Percentiles rank a stretch among this genome's conserved stretches.
Conservation (phyloP, 2,113 vertebrate genomes). For the Takifugu bimaculatus region DNA sequence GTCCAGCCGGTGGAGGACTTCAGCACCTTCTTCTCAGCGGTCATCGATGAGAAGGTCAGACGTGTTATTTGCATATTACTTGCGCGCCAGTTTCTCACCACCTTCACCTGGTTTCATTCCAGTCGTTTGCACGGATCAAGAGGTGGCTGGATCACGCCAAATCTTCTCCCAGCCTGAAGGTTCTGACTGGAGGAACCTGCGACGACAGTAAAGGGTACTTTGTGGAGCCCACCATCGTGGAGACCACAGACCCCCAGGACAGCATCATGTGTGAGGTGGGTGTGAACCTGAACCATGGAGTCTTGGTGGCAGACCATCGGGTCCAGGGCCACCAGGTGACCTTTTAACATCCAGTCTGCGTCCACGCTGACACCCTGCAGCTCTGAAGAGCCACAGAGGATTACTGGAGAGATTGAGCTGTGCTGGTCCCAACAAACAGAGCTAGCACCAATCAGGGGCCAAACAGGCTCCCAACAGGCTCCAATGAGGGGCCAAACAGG, state of each 20-base stretch:
- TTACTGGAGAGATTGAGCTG: too few species aligned
- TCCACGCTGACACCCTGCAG: too few species aligned
- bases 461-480: too few species aligned
- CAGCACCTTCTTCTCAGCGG: slow-evolving; percentile 86
- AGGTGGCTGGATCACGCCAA: slow-evolving; percentile 81
- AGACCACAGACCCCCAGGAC: slow-evolving; percentile 84
- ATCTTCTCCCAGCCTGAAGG: slow-evolving; percentile 76
- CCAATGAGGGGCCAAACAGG: too few species aligned
- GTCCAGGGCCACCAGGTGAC: not conserved
- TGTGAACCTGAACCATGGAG: not conserved
- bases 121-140: slow-evolving; percentile 86
- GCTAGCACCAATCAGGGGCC: too few species aligned
- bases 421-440: too few species aligned
- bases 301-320: not conserved
- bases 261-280: slow-evolving; percentile 89
- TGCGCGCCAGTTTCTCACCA: not conserved
- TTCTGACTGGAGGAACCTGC: slow-evolving; percentile 86
- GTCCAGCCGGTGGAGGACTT: slow-evolving; percentile 79
- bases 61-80: not conserved
- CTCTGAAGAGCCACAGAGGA: too few species aligned
- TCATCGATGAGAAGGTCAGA: slow-evolving; percentile 91
- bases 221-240: slow-evolving; percentile 87
- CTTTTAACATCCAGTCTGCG: too few species aligned
- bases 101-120: slow-evolving; percentile 65
- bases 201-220: slow-evolving; percentile 83